Conservation (phyloP, 1,140 invertebrate species). For the Drosophila melanogaster region Release_6_plus_ISO1_MT NC_004354.4:12159001-12159500, state of each 20-base stretch:
- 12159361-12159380: conserved; percentile 48
- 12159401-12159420: conserved; percentile 81
- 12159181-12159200: conserved; percentile 50
- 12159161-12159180: conserved; percentile 52
- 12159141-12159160: conserved; percentile 56
- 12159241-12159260: conserved; percentile 1
- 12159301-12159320: background rate
- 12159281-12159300: background rate
- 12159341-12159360: conserved; percentile 21
- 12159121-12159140: conserved; percentile 64
- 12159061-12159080: conserved; percentile 16
- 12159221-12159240: background rate
- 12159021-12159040: conserved; percentile 52
- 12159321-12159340: background rate
- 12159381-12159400: conserved; percentile 71
- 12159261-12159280: background rate
- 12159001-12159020: background rate
- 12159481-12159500: background rate
- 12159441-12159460: conserved; percentile 11
- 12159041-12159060: conserved; percentile 65
- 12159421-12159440: conserved; percentile 53
- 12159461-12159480: too few relatives aligned
- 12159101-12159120: conserved; percentile 31
- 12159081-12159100: too few relatives aligned
- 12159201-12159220: too few relatives aligned